Conservation (phyloP, 2,888 invertebrate species). For the Stegophylla sp. region DNA sequence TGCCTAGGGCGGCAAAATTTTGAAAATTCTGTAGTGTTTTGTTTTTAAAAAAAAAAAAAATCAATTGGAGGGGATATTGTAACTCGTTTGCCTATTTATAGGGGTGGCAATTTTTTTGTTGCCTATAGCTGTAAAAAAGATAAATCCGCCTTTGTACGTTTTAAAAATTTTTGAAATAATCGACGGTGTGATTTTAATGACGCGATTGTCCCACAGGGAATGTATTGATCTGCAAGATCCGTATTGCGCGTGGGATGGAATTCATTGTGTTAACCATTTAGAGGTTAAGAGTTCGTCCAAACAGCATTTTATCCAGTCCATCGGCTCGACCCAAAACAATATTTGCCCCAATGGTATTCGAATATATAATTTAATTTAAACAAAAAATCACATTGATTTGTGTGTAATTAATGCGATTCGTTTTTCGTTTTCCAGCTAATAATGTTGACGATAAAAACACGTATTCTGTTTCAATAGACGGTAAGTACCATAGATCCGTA, state of each 20-base stretch:
- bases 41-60: too few species aligned
- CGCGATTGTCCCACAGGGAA: conserved; percentile 70
- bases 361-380: neutral
- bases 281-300: conserved; percentile 36
- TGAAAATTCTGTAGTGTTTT: too few species aligned
- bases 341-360: conserved; percentile 42
- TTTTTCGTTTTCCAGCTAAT: conserved; percentile 11
- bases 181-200: conserved; percentile 61
- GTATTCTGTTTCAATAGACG: neutral
- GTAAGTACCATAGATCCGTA: neutral
- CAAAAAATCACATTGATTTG: neutral
- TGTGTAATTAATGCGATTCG: neutral
- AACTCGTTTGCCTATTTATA: too few species aligned
- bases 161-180: neutral
- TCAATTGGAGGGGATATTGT: too few species aligned
- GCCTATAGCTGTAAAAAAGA: too few species aligned
- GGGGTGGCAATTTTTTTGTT: too few species aligned
- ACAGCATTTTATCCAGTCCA: conserved; percentile 38
- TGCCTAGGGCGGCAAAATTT: too few species aligned
- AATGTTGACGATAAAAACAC: conserved; percentile 8
- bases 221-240: conserved; percentile 95
- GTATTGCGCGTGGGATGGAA: conserved; percentile 90
- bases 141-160: too few species aligned
- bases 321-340: conserved; percentile 25
- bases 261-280: conserved; percentile 43